These are phyloP conservation scores for Gonioctena quinquepunctata DNA, from an alignment of 1,140 invertebrate species.

Conservation along the genomic window DNA sequence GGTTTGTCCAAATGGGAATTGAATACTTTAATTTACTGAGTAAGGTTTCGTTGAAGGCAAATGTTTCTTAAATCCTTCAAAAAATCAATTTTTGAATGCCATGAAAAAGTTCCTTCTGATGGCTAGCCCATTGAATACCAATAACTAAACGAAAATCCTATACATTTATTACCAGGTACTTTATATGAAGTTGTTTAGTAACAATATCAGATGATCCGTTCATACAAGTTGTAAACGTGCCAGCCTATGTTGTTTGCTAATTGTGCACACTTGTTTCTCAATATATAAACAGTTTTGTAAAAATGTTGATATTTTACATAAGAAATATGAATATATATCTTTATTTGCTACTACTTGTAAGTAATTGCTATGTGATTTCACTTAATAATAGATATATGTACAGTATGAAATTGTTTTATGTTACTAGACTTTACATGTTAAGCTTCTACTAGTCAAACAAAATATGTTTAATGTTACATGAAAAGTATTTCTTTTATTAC, in stretches of 20 bases:
- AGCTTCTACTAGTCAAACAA: conserved; percentile 45
- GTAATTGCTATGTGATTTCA: conserved; percentile 47
- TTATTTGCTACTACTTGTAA: conserved; percentile 34
- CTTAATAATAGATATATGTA: conserved; percentile 38
- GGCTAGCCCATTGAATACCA: too few species aligned
- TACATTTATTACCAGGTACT: too few species aligned
- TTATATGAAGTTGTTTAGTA: too few species aligned
- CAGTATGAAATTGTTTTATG: conserved; percentile 40
- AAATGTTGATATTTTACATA: conserved; percentile 18
- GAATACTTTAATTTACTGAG: too few species aligned
- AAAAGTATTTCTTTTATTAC: conserved; percentile 35
- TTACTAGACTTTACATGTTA: conserved; percentile 38
- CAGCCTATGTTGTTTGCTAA: neutral
- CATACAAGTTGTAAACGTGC: neutral
- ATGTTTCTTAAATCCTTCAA: too few species aligned
- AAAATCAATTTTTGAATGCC: too few species aligned
- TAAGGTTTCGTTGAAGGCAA: too few species aligned
- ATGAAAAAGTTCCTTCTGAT: too few species aligned
- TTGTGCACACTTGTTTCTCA: neutral
- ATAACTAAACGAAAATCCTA: too few species aligned
- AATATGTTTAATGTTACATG: conserved; percentile 42
- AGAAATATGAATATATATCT: neutral
- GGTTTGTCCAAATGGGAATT: too few species aligned
- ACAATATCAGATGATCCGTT: neutral
- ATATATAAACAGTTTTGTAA: neutral